These are phyloP conservation scores for Mus caroli DNA, from an alignment of 2,797 vertebrate species.

Conservation along the genomic window DNA sequence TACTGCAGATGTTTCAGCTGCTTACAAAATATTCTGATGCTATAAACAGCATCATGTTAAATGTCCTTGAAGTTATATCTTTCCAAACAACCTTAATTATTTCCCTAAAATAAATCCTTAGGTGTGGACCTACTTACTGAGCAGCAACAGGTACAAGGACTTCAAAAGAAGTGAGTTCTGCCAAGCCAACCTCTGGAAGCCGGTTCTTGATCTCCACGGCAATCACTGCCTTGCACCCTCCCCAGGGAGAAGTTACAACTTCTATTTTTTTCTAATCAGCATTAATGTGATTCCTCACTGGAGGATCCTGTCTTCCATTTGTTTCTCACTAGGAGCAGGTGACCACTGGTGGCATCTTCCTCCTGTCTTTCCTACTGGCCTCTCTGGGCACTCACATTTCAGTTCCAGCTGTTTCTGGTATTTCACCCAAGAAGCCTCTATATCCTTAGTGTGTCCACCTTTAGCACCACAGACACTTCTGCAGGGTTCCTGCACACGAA, in stretches of 20 bases:
- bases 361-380: accelerated
- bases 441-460: neutral
- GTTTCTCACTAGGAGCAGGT: neutral
- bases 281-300: neutral
- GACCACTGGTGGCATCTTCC: neutral
- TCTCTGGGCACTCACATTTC: accelerated
- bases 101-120: constrained; percentile 52
- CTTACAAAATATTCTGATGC: constrained; percentile 9
- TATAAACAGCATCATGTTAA: constrained; percentile 31
- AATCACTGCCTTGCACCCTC: accelerated
- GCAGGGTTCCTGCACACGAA: neutral
- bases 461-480: neutral
- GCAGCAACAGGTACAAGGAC: constrained; percentile 40
- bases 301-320: neutral
- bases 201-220: neutral
- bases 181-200: constrained; percentile 1
- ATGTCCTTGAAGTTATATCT: constrained; percentile 12
- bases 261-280: neutral
- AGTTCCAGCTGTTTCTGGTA: neutral
- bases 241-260: neutral
- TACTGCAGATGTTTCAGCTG: neutral
- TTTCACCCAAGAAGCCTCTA: neutral
- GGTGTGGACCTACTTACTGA: neutral
- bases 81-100: constrained; percentile 29
- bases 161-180: constrained; percentile 23